phyloP scores from a whole-genome alignment of 1,140 invertebrate species.

The Drepana arcuata region DNA sequence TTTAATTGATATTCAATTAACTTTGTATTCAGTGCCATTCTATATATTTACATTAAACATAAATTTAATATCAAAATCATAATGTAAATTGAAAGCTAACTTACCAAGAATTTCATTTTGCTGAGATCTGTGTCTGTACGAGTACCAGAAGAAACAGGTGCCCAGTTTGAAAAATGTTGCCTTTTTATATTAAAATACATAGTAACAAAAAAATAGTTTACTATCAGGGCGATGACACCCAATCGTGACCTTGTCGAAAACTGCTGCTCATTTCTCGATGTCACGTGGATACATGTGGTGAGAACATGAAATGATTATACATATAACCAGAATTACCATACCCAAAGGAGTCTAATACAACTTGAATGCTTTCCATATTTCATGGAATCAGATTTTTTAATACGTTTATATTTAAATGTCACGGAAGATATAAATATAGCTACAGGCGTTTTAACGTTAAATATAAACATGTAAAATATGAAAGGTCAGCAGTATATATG shows the following conservation, averaged over 20 bases:
- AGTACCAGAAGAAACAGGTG: slow-evolving; percentile 19
- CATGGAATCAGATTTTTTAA: too few species aligned
- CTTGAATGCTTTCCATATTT: too few species aligned
- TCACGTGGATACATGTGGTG: not conserved
- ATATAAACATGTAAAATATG: too few species aligned
- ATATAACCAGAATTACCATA: too few species aligned
- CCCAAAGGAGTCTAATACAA: too few species aligned
- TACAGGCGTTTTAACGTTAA: too few species aligned
- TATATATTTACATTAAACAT: not conserved
- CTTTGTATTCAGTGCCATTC: not conserved
- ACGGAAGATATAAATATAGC: too few species aligned
- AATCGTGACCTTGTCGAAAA: slow-evolving; percentile 9
- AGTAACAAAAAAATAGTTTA: slow-evolving; percentile 9
- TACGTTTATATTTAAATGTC: too few species aligned
- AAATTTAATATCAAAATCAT: too few species aligned
- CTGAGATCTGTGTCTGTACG: slow-evolving; percentile 17
- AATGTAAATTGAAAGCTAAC: too few species aligned
- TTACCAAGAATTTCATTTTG: slow-evolving; percentile 31
- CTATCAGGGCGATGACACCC: slow-evolving; percentile 16
- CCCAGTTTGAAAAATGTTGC: slow-evolving; percentile 5
- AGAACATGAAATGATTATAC: not conserved
- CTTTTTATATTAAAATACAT: slow-evolving; percentile 21
- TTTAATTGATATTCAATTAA: not conserved
- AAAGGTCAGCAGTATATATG: too few species aligned
- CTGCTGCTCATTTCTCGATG: not conserved